phyloP scores from a whole-genome alignment of 2,797 vertebrate genomes.

The Martes flavigula region DNA sequence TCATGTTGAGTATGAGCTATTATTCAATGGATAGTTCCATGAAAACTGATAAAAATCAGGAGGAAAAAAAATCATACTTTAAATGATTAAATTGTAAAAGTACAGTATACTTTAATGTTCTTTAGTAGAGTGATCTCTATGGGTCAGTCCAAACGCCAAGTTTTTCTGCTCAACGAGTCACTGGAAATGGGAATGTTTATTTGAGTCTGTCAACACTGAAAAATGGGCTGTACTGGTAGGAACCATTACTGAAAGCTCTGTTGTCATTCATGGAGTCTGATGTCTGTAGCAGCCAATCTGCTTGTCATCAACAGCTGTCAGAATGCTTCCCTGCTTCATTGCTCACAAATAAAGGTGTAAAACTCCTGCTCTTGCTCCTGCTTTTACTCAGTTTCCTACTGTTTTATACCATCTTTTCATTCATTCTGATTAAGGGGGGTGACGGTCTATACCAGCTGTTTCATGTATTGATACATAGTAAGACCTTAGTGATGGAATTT shows the following conservation, averaged over 20 bases:
- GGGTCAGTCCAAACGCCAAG: background rate
- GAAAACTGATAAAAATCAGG: background rate
- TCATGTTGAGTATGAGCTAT: background rate
- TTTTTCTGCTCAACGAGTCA: background rate
- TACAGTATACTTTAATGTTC: background rate
- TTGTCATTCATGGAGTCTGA: constrained; percentile 22
- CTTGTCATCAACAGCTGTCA: constrained; percentile 40
- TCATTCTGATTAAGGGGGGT: background rate
- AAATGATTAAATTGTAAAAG: background rate
- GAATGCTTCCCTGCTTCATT: constrained; percentile 25
- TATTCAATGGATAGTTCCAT: background rate
- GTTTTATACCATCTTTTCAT: background rate
- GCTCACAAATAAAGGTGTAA: background rate
- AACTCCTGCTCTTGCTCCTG: background rate
- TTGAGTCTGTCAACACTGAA: constrained; percentile 52
- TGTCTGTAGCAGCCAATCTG: background rate
- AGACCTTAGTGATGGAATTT: background rate
- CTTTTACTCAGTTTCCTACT: background rate
- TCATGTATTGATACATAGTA: background rate
- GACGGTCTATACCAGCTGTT: background rate
- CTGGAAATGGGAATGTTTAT: constrained; percentile 21
- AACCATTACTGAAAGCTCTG: background rate
- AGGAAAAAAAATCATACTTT: background rate
- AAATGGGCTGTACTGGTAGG: constrained; percentile 7
- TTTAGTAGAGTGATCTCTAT: background rate